Conservation (phyloP, 1,140 invertebrate species). For the Solenopsis fugax region DNA sequence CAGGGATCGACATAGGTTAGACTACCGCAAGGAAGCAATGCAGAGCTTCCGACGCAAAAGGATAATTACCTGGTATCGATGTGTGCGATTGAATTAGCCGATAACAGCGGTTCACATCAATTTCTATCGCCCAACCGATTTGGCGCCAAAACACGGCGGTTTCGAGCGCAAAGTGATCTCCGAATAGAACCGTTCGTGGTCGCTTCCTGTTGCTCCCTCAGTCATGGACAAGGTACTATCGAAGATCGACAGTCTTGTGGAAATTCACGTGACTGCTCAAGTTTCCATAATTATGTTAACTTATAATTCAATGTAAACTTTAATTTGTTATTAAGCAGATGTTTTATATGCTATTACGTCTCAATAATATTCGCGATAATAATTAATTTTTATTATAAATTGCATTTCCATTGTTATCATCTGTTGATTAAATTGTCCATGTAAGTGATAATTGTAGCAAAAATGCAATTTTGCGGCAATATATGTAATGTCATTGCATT, state of each 20-base stretch:
- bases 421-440: no score
- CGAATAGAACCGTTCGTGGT: not conserved
- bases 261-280: not conserved
- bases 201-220: not conserved
- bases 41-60: not conserved
- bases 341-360: not conserved
- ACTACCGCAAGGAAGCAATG: not conserved
- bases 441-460: no score
- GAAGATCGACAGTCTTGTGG: not conserved
- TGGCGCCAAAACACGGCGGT: slow-evolving; percentile 73
- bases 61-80: not conserved
- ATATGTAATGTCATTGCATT: no score
- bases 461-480: no score
- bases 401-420: no score
- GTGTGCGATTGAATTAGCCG: not conserved
- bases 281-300: no score
- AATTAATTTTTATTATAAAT: not conserved
- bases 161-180: not conserved
- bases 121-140: slow-evolving; percentile 36
- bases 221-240: not conserved
- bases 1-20: not conserved
- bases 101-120: not conserved
- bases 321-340: not conserved
- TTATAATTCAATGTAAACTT: not conserved
- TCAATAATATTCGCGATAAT: no score